Evolutionary conservation across 2,797 vertebrate genomes (phyloP).

Genomic region (Periophthalmus magnuspinnatus): DNA sequence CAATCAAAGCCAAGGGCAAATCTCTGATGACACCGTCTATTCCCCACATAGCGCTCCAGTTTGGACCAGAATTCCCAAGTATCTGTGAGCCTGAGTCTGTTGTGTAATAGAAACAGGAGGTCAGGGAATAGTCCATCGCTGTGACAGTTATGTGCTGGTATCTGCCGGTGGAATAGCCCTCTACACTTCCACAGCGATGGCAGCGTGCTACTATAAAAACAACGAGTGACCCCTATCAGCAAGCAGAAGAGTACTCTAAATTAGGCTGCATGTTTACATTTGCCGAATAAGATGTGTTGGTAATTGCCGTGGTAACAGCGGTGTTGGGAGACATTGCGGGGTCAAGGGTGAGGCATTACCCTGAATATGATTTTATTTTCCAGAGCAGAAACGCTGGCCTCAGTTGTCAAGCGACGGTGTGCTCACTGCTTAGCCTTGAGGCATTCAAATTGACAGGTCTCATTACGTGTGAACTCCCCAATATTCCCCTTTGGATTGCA

Average conservation of each 20-base stretch:
- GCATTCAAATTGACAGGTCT: slow-evolving; percentile 81
- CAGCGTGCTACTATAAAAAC: neutral
- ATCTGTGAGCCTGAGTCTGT: slow-evolving; percentile 27
- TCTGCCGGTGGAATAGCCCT: slow-evolving; percentile 41
- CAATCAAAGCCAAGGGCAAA: slow-evolving; percentile 59
- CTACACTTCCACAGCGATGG: slow-evolving; percentile 13
- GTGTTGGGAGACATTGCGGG: slow-evolving; percentile 62
- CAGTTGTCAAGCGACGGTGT: slow-evolving; percentile 43
- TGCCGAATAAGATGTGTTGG: slow-evolving; percentile 22
- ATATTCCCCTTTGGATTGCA: slow-evolving; percentile 66
- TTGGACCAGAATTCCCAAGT: slow-evolving; percentile 37
- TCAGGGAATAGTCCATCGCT: slow-evolving; percentile 44
- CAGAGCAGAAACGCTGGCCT: slow-evolving; percentile 54
- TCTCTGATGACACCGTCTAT: slow-evolving; percentile 66
- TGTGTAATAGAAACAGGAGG: slow-evolving; percentile 33
- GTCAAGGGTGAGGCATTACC: slow-evolving; percentile 75
- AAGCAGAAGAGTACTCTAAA: slow-evolving; percentile 2
- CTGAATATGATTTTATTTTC: slow-evolving; percentile 48
- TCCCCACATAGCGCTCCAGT: slow-evolving; percentile 44
- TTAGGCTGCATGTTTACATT: slow-evolving; percentile 22
- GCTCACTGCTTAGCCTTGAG: slow-evolving; percentile 67
- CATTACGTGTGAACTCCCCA: slow-evolving; percentile 74
- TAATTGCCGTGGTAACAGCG: slow-evolving; percentile 66
- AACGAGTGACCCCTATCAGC: slow-evolving; percentile 9
- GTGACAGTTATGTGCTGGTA: slow-evolving; percentile 67